Base-by-base conservation (phyloP, 2,888 invertebrate genomes). In the Drosophila anomelani region DNA sequence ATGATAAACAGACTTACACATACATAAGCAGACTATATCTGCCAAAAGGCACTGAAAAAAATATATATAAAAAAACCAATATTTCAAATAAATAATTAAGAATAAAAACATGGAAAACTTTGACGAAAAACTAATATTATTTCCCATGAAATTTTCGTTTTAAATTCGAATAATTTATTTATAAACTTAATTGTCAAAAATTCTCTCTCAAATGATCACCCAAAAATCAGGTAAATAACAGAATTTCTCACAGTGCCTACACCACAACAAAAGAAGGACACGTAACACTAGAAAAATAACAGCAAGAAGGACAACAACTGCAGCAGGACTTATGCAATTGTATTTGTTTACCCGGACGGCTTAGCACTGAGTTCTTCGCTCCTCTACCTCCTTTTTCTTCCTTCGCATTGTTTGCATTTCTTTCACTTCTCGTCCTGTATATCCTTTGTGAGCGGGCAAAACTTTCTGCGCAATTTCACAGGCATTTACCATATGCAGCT, bases 1-100 rank as follows among this genome's bases (percentile, higher is more conserved):
- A 89, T 89, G 88, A 85, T 89, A 89, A 85, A 80, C 81, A 86
- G 68, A 81, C 89, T 86, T 26, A 60, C 75, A 57, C 41, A 59
- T 46, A 66, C 49, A 51, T 66, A 53, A 13, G 26, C 12, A 46
- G 34, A 8, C 32, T 15, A 34, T 38, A 46, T 67, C 46, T 41
- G 13, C 7, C 36, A 54, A 13, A 13, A 23, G n/a, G 10, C 69
- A 66, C 43, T 38, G 12, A 23, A 67, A 9, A 49, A 36, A 59
- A 3, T 26, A 26, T 26, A 26, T 26, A 13, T 3, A 13, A 6
- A 4, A 10, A 5, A 10, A 4, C 5, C 0, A n/a, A 34, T 53
- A 20, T 36, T 36, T 36, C 2, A 32, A 15, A 4, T 8, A 12
- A 12, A 20, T 51, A 32, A 17, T 10, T 39, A 17, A 10, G 9